Evolutionary conservation across 1,140 invertebrate genomes (phyloP), one percentile per base, ranked within the genome.

Genomic region (Linepithema humile): DNA sequence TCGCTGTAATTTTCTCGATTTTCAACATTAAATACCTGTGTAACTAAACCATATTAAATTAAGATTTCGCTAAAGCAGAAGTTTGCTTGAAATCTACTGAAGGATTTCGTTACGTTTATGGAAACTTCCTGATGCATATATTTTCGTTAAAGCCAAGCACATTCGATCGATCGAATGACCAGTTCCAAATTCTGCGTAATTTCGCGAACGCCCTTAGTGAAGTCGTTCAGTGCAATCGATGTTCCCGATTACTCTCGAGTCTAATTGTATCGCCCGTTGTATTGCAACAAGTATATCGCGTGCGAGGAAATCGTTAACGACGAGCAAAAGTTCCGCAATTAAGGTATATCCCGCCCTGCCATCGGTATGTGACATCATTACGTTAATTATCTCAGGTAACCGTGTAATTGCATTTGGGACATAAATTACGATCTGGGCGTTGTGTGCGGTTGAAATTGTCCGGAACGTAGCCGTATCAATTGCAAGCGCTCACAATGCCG

Each of bases 291-390:
- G 32, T 78, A 80, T 70, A 40, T 70, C 48, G 48, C 17, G 35
- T 35, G 26, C 17, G 50, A 69, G 64, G 75, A 80, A 70, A 80
- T 80, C 45, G 64, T 57, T 80, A 80, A 80, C 75, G 75, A 80
- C 23, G 35, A 23, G 64, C 75, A 35, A 80, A 80, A 80, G 75
- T 80, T 80, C 48, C 48, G 35, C 75, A 80, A 80, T 80, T 80
- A 80, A 80, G 75, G 23, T 69, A 40, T 55, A 40, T 55, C 64
- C 64, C 40, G 48, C 17, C 26, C 38, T 23, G 20, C 26, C 20
- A 1, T 9, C 20, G 45, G 3, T 40, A n/a, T 55, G 64, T 43
- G 64, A 57, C 35, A 43, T 80, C 64, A 43, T 80, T 80, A 70
- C 50, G 38, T 38, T 80, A 80, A 80, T 80, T 80, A 80, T 57